Conservation (phyloP, 2,113 vertebrate genomes). For the Eretmochelys imbricata region DNA sequence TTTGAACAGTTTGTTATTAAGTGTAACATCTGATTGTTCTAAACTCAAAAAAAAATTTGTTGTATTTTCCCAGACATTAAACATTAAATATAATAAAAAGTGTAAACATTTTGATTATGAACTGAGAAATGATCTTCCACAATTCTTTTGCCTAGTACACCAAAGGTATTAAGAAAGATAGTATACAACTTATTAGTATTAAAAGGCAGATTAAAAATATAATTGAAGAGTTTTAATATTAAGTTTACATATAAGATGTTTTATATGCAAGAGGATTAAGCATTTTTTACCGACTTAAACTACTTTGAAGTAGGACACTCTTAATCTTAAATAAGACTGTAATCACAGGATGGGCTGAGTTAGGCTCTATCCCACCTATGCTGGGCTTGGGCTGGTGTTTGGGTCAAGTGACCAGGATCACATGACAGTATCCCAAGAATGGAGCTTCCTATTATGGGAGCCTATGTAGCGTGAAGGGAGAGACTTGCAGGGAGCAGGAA, state of each 20-base stretch:
- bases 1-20: slow-evolving; percentile 62
- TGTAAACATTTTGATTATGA: slow-evolving; percentile 42
- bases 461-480: fast-evolving
- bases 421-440: fast-evolving
- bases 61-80: slow-evolving; percentile 46
- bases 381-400: background rate
- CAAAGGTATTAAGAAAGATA: background rate
- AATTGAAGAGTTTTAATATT: background rate
- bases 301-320: background rate
- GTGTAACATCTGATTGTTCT: slow-evolving; percentile 51
- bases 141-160: background rate
- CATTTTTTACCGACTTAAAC: background rate
- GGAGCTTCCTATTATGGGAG: background rate
- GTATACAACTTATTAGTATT: background rate
- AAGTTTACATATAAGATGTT: background rate
- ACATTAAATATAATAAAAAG: slow-evolving; percentile 46
- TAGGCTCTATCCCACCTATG: background rate
- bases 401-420: background rate
- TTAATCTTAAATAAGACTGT: background rate
- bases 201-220: background rate
- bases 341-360: background rate
- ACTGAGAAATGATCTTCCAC: background rate
- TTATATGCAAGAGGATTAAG: fast-evolving
- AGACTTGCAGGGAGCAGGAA: background rate
- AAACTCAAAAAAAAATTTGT: slow-evolving; percentile 30